Conservation (phyloP, 2,797 vertebrate species). For the Emydoidea blandingii region DNA sequence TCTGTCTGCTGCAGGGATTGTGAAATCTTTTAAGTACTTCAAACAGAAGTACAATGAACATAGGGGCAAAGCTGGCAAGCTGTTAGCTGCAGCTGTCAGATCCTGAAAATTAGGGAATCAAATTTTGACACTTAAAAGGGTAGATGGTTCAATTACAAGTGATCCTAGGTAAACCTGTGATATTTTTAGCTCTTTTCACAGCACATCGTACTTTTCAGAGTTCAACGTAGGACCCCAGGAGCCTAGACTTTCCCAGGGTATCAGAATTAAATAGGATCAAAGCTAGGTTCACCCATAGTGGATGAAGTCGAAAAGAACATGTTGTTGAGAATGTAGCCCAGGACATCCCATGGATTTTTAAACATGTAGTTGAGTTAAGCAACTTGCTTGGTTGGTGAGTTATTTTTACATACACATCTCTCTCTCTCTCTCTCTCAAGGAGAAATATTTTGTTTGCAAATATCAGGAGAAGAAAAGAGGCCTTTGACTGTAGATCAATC, state of each 20-base stretch:
- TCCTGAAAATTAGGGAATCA: slow-evolving; percentile 78
- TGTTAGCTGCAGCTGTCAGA: slow-evolving; percentile 78
- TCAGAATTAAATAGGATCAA: slow-evolving; percentile 49
- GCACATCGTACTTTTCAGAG: slow-evolving; percentile 72
- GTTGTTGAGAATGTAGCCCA: background rate
- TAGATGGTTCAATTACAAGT: slow-evolving; percentile 78
- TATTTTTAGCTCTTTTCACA: slow-evolving; percentile 82
- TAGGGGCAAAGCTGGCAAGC: slow-evolving; percentile 76
- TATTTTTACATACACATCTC: background rate
- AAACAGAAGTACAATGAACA: slow-evolving; percentile 65
- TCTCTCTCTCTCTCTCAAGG: background rate
- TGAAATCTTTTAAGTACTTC: slow-evolving; percentile 74
- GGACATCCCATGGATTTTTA: background rate
- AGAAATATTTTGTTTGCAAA: slow-evolving; percentile 43
- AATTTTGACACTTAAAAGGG: slow-evolving; percentile 80
- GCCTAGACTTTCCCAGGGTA: slow-evolving; percentile 43
- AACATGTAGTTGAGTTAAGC: slow-evolving; percentile 1
- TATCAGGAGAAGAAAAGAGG: background rate
- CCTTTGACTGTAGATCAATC: background rate
- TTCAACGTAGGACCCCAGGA: slow-evolving; percentile 61
- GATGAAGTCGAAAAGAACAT: slow-evolving; percentile 1
- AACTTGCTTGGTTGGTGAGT: background rate
- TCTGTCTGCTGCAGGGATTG: slow-evolving; percentile 53
- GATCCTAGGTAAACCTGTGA: slow-evolving; percentile 76
- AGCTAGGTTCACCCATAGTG: slow-evolving; percentile 28